phyloP scores from a whole-genome alignment of 2,888 invertebrate species.

The Caenorhabditis drosophilae region DNA sequence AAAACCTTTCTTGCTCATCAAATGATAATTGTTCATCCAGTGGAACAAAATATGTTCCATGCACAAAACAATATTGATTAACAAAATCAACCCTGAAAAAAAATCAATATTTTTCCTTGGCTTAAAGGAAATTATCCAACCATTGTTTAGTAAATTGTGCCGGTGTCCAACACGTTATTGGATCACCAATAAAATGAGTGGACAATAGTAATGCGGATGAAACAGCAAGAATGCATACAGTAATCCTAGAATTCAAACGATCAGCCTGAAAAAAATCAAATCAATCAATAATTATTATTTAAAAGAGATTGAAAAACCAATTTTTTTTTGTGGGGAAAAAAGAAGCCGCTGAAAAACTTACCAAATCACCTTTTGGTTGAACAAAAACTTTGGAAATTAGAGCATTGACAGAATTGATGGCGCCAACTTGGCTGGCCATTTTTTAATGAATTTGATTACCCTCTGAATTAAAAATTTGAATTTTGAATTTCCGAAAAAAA shows the following conservation, averaged over 20 bases:
- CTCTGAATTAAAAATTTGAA: no score
- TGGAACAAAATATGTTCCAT: slow-evolving; percentile 66
- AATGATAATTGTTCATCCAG: slow-evolving; percentile 58
- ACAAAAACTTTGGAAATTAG: slow-evolving; percentile 64
- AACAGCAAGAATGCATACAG: slow-evolving; percentile 61
- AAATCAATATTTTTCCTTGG: background rate
- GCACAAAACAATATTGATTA: slow-evolving; percentile 68
- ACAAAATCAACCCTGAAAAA: slow-evolving; percentile 57
- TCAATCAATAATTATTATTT: background rate
- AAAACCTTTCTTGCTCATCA: slow-evolving; percentile 47
- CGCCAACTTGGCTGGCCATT: slow-evolving; percentile 63
- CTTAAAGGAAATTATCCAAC: slow-evolving; percentile 14
- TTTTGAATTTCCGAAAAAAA: background rate
- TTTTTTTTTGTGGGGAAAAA: no score
- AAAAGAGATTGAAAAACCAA: background rate
- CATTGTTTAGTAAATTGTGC: slow-evolving; percentile 65
- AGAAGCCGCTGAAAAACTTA: no score
- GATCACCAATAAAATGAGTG: slow-evolving; percentile 66
- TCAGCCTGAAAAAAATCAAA: slow-evolving; percentile 61
- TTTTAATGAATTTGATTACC: no score
- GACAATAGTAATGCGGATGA: slow-evolving; percentile 59
- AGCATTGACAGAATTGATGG: slow-evolving; percentile 62
- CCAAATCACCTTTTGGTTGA: slow-evolving; percentile 68
- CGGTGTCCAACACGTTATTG: slow-evolving; percentile 67
- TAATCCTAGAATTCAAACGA: slow-evolving; percentile 62